Evolutionary conservation across 2,797 vertebrate genomes (phyloP).

Genomic region (Anniella stebbinsi): DNA sequence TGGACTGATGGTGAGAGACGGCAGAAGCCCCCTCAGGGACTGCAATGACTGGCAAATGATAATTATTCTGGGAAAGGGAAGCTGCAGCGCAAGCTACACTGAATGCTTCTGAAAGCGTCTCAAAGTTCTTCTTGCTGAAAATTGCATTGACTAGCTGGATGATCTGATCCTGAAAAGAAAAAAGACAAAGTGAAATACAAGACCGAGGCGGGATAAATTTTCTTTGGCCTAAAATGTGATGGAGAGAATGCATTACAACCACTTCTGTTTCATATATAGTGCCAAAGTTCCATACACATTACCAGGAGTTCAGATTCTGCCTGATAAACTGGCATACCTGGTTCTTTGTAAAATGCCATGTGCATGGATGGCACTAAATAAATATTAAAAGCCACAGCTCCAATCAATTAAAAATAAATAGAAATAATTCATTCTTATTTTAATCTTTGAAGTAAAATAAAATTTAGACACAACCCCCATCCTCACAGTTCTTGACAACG

Average conservation of each 20-base stretch:
- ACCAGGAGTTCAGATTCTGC: neutral
- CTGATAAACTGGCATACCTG: neutral
- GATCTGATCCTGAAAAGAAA: constrained; percentile 89
- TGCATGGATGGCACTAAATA: neutral
- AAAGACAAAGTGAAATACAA: neutral
- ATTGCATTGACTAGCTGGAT: constrained; percentile 95
- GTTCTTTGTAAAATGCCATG: neutral
- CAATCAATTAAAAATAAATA: constrained; percentile 18
- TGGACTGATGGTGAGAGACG: constrained; percentile 90
- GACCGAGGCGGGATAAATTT: neutral
- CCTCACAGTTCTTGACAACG: constrained; percentile 58
- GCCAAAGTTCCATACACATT: neutral
- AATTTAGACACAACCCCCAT: neutral
- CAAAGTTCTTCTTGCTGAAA: constrained; percentile 97
- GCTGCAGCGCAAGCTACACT: constrained; percentile 89
- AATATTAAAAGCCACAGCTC: neutral
- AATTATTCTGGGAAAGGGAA: constrained; percentile 90
- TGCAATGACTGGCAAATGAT: constrained; percentile 91
- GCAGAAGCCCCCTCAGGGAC: constrained; percentile 87
- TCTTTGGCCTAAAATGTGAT: neutral
- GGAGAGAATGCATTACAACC: constrained; percentile 24
- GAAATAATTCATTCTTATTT: constrained; percentile 1
- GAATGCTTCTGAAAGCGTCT: constrained; percentile 92
- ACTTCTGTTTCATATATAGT: constrained; percentile 49
- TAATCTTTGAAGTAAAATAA: neutral